Conservation (phyloP, 1,140 invertebrate species). For the Drosophila serrata region DNA sequence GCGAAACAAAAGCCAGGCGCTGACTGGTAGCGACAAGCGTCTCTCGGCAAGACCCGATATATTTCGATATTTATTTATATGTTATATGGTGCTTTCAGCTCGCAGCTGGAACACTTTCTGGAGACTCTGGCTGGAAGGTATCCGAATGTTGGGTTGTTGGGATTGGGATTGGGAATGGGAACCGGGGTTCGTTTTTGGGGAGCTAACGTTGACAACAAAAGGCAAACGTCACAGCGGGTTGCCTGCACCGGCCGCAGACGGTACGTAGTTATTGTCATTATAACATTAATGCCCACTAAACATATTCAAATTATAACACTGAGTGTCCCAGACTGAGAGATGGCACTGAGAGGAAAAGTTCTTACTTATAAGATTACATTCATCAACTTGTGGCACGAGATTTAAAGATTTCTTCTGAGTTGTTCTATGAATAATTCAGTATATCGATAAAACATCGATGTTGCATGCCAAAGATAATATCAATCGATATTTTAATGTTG, state of each 20-base stretch:
- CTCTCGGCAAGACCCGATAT: slow-evolving; percentile 67
- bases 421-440: not conserved
- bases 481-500: not conserved
- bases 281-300: slow-evolving; percentile 84
- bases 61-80: slow-evolving; percentile 82
- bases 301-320: slow-evolving; percentile 84
- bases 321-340: slow-evolving; percentile 10
- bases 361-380: too few species aligned
- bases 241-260: slow-evolving; percentile 66
- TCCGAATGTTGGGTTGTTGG: slow-evolving; percentile 36
- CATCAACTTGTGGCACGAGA: too few species aligned
- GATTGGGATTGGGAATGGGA: not conserved
- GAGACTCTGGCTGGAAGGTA: slow-evolving; percentile 10
- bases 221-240: slow-evolving; percentile 79
- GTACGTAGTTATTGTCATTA: slow-evolving; percentile 83
- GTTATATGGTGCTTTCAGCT: slow-evolving; percentile 57
- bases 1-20: slow-evolving; percentile 75
- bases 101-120: slow-evolving; percentile 65
- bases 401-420: not conserved
- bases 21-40: slow-evolving; percentile 80
- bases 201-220: slow-evolving; percentile 80
- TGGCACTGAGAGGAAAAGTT: slow-evolving; percentile 1
- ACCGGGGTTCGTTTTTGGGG: slow-evolving; percentile 26
- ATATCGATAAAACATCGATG: not conserved
- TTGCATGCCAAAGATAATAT: not conserved